Percentiles rank a stretch among this genome's conserved stretches.
Conservation (phyloP, 2,888 invertebrate genomes). For the Drosophila anomelani region DNA sequence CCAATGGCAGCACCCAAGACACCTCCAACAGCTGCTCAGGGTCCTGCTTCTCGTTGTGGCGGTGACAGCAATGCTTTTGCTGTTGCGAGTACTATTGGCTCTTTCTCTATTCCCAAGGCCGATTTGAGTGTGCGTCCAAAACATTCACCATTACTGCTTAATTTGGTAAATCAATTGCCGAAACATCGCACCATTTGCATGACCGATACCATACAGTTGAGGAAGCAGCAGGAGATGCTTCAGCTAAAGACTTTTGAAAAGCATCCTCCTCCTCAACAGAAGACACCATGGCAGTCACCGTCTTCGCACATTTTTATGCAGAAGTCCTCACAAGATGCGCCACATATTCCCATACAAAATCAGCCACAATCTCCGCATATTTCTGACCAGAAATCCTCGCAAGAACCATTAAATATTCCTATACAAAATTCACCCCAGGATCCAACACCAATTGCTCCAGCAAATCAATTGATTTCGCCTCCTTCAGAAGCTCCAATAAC, state of each 20-base stretch:
- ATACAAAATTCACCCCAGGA: neutral
- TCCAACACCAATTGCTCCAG: neutral
- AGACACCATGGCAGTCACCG: neutral
- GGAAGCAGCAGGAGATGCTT: conserved; percentile 1
- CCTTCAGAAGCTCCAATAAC: neutral
- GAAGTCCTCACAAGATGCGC: neutral
- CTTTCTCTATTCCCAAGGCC: conserved; percentile 53
- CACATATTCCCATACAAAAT: neutral
- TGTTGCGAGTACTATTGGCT: neutral
- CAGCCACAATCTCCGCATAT: neutral
- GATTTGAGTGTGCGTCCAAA: conserved; percentile 48
- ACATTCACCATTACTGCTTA: conserved; percentile 54
- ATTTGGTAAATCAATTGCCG: conserved; percentile 59
- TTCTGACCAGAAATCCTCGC: neutral
- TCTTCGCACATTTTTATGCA: neutral
- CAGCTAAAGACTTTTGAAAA: conserved; percentile 6
- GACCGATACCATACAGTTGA: neutral
- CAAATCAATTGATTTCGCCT: neutral
- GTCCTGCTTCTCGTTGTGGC: neutral
- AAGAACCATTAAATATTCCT: neutral
- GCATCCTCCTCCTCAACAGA: neutral
- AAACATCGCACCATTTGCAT: conserved; percentile 51
- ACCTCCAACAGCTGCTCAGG: conserved; percentile 10
- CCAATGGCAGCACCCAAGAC: conserved; percentile 9
- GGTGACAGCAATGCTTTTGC: neutral